phyloP scores from a whole-genome alignment of 2,888 invertebrate species.

The Acrobasis consociella region DNA sequence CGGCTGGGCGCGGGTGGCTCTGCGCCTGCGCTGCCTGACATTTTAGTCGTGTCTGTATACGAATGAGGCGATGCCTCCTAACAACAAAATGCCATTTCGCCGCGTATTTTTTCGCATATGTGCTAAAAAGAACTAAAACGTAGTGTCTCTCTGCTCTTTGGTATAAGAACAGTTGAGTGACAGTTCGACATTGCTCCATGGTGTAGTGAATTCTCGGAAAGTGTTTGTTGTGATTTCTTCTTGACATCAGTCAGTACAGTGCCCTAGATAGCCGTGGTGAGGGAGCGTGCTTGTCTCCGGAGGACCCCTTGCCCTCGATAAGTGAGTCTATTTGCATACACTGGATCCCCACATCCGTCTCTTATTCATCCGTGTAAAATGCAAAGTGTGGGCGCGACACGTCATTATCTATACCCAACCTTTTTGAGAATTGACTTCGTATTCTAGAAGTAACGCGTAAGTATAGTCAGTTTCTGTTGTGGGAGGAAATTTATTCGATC shows the following conservation, averaged over 20 bases:
- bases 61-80: conserved; percentile 72
- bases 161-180: conserved; percentile 71
- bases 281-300: conserved; percentile 63
- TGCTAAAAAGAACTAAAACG: conserved; percentile 58
- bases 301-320: conserved; percentile 66
- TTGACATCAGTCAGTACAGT: conserved; percentile 63
- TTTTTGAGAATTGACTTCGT: conserved; percentile 42
- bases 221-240: conserved; percentile 79
- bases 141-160: conserved; percentile 74
- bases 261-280: conserved; percentile 67
- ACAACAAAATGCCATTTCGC: conserved; percentile 71
- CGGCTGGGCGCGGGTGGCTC: conserved; percentile 71
- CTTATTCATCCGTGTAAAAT: conserved; percentile 42
- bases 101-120: conserved; percentile 66
- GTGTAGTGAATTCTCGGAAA: conserved; percentile 68
- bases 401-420: conserved; percentile 64
- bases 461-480: conserved; percentile 1
- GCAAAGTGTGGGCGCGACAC: conserved; percentile 70
- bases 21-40: conserved; percentile 70
- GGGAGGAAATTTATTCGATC: conserved; percentile 9
- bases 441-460: conserved; percentile 16
- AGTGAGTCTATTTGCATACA: conserved; percentile 74
- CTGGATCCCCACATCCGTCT: conserved; percentile 61
- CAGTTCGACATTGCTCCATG: conserved; percentile 42
- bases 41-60: conserved; percentile 71